phyloP scores from a whole-genome alignment of 1,140 invertebrate species.

The Meloidogyne chitwoodi region DNA sequence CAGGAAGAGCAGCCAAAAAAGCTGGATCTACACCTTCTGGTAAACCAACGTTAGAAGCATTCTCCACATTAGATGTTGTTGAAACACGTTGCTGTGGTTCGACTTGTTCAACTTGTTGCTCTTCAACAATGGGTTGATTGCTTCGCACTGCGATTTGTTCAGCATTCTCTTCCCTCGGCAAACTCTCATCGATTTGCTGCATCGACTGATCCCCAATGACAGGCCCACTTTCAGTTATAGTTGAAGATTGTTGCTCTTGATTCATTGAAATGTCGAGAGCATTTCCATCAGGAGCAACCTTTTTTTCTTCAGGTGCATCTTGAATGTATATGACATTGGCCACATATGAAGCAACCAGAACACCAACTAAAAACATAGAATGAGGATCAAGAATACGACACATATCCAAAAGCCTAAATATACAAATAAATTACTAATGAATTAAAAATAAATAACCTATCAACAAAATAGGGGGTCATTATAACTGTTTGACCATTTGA shows the following conservation, averaged over 20 bases:
- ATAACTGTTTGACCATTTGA: background rate
- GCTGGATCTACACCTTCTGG: constrained; percentile 70
- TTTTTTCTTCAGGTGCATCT: constrained; percentile 2
- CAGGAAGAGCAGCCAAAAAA: constrained; percentile 82
- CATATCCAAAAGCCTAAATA: constrained; percentile 40
- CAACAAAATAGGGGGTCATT: constrained; percentile 1
- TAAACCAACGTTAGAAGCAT: background rate
- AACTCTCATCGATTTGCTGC: background rate
- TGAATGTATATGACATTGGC: background rate
- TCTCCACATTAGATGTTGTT: background rate
- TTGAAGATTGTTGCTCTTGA: background rate
- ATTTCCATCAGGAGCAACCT: background rate
- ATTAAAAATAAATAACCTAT: background rate
- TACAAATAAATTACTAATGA: constrained; percentile 33
- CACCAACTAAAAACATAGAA: constrained; percentile 34
- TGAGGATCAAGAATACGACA: constrained; percentile 35
- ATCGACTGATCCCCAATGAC: background rate
- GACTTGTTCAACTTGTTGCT: background rate
- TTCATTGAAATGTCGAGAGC: background rate
- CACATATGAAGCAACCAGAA: constrained; percentile 33
- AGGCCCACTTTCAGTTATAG: background rate
- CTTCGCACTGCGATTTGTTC: background rate
- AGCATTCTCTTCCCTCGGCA: background rate
- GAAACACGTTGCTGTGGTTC: background rate
- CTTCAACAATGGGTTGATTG: background rate